Conservation (phyloP, 2,888 invertebrate genomes). For the Embidobia sp. region DNA sequence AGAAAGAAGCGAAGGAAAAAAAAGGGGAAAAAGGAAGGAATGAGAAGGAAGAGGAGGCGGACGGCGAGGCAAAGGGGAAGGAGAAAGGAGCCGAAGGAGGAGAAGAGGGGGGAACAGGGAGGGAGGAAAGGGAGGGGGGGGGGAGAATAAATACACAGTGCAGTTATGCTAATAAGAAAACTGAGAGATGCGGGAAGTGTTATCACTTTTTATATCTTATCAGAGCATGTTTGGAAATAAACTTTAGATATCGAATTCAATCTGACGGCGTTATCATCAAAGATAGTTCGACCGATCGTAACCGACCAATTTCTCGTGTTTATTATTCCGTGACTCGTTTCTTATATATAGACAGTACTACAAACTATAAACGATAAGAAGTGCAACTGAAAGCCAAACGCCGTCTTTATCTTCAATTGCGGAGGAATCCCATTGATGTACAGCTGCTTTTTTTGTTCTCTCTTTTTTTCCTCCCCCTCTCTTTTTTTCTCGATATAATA, state of each 20-base stretch:
- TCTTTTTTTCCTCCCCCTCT: too few relatives aligned
- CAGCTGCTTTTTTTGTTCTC: too few relatives aligned
- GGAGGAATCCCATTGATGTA: conserved; percentile 27
- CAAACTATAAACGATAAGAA: conserved; percentile 34
- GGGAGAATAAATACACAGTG: background rate
- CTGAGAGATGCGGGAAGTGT: background rate
- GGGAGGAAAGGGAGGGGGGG: too few relatives aligned
- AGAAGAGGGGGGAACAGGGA: too few relatives aligned
- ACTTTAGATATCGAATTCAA: conserved; percentile 21
- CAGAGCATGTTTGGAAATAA: conserved; percentile 8
- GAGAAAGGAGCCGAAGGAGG: too few relatives aligned
- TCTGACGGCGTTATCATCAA: conserved; percentile 9
- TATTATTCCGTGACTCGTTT: conserved; percentile 11
- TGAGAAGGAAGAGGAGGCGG: too few relatives aligned
- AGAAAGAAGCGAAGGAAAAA: background rate
- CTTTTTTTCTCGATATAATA: too few relatives aligned
- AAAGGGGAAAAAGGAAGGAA: too few relatives aligned
- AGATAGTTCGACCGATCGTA: conserved; percentile 15
- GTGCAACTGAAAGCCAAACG: conserved; percentile 14
- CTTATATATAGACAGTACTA: conserved; percentile 8
- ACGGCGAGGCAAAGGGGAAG: too few relatives aligned
- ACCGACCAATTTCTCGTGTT: background rate
- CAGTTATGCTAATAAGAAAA: conserved; percentile 22
- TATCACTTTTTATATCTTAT: conserved; percentile 22
- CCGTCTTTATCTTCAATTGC: conserved; percentile 3